Evolutionary conservation across 1,140 invertebrate species (phyloP), one percentile per base, ranked within the genome.

Genomic region (Euwallacea similis): DNA sequence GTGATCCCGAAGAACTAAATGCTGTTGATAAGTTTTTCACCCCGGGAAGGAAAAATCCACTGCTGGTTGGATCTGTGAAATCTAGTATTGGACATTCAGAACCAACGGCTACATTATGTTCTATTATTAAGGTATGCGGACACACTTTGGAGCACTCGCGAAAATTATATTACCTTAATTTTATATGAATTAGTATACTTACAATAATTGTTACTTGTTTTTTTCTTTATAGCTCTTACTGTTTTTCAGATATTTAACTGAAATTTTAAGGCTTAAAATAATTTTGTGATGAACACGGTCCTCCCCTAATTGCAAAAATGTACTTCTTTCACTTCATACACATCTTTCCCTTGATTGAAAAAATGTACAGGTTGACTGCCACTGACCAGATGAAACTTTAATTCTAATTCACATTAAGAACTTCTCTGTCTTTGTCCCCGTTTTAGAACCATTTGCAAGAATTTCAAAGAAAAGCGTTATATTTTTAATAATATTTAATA

Each of bases 41-140:
- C 73, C 87, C 85, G 7, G 87, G 87, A 7, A 83, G 90, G 11
- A 84, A 76, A 0, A 83, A 81, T 0, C 93, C 96, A 0, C 82
- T 98, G 0, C 81, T 87, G 41, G 91, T 98, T 73, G 96, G 96
- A 4, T 94, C 95, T 0, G 86, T 96, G 0, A 98, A 98, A 79
- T 95, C 95, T 0, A 98, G 97, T 81, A 86, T 97, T 76, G 96
- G 96, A 0, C 96, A 98, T 80, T 87, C 92, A 0, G 96, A 98
- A 82, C 90, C 94, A 6, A 91, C 91, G 2, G 95, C 94, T 54
- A 95, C 94, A 66, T 81, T 94, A 0, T 93, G 91, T 79, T 91
- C 92, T 0, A 76, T 97, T 46, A 88, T 90, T 2, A 97, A 97
- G 84, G 61, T 50, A 7, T 50, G 46, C 9, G 2, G 9, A 50